Evolutionary conservation across 2,113 vertebrate species (phyloP).

Genomic region (Hippocampus comes): DNA sequence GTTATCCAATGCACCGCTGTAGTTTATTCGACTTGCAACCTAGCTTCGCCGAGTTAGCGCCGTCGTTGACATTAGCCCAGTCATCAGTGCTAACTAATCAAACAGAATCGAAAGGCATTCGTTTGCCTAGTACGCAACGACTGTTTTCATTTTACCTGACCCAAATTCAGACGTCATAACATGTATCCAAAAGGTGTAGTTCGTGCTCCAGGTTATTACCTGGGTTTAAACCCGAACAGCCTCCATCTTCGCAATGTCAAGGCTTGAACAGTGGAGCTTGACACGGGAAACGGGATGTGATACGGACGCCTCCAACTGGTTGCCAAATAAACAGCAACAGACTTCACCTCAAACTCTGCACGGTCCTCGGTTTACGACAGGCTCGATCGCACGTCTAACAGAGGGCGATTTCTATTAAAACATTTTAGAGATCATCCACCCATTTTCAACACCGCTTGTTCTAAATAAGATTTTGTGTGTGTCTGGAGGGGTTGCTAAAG

Average conservation of each 20-base stretch:
- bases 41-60: constrained; percentile 40
- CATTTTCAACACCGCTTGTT: too few relatives aligned
- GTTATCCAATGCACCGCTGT: constrained; percentile 22
- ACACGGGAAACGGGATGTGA: constrained; percentile 38
- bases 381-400: background rate
- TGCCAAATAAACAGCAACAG: background rate
- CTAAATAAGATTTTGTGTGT: too few relatives aligned
- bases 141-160: constrained; percentile 49
- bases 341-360: background rate
- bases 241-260: constrained; percentile 67
- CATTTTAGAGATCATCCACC: too few relatives aligned
- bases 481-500: too few relatives aligned
- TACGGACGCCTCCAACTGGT: constrained; percentile 38
- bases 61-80: constrained; percentile 55
- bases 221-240: constrained; percentile 53
- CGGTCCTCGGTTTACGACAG: background rate
- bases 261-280: constrained; percentile 40
- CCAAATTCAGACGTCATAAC: constrained; percentile 50
- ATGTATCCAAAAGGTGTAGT: constrained; percentile 37
- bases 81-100: constrained; percentile 34
- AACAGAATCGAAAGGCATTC: constrained; percentile 21
- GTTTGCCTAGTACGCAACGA: background rate
- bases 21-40: constrained; percentile 26
- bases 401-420: too few relatives aligned
- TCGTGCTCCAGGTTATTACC: constrained; percentile 17